Evolutionary conservation across 2,797 vertebrate species (phyloP), one percentile per base, ranked within the genome.

Genomic region (Myotis vivesi): DNA sequence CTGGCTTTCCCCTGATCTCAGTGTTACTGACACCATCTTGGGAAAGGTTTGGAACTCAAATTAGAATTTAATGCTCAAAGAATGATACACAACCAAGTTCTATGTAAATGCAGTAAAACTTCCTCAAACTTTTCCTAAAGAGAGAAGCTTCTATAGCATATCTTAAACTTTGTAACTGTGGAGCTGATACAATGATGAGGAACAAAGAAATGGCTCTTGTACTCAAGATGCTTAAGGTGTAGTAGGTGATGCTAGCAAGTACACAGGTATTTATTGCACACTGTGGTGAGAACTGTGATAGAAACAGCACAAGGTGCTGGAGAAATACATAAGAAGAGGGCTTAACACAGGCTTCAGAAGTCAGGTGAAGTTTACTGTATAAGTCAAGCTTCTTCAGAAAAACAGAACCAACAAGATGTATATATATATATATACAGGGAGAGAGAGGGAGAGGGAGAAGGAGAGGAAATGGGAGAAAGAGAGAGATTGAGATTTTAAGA

Each of bases 51-150:
- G 20, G 68, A 94, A 92, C 15, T 59, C 64, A 92, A 30, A 80
- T 87, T 83, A 94, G 33, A 93, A 95, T 87, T 72, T 66, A 86
- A 75, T 72, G 33, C 51, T 86, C 90, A 83, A 88, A 86, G 16
- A 87, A 87, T 66, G 44, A 46, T 83, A 73, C 5, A 20, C 7
- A 68, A 83, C n/a, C 22, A 71, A 91, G 93, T 51, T 76, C 23
- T 55, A 89, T 19, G 23, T 59, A 62, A 93, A 79, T 68, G 13
- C 23, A 87, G 13, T 28, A 90, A 84, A 79, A 79, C 33, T 71
- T 80, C 44, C 64, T 91, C 80, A 83, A 86, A 22, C 19, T 28
- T 87, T 81, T 92, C 30, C 53, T 66, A 11, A 69, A 79, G 9
- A 94, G 23, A 87, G 28, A 89, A 51, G 25, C 19, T 90, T 80